Evolutionary conservation across 2,888 invertebrate genomes (phyloP).

Genomic region (Meandrusa payeni): DNA sequence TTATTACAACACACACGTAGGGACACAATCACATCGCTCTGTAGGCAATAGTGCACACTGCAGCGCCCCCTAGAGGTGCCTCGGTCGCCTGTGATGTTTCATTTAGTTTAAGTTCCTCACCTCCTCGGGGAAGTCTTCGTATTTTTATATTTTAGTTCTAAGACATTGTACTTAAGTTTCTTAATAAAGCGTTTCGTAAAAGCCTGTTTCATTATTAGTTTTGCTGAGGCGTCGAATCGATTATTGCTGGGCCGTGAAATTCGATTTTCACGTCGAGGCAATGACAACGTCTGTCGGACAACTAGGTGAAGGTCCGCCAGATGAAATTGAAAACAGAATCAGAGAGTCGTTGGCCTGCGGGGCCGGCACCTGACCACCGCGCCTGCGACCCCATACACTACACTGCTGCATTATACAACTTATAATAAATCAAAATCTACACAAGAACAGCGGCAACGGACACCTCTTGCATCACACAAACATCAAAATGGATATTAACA

Average conservation of each 20-base stretch:
- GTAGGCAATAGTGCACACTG: conserved; percentile 10
- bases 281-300: conserved; percentile 44
- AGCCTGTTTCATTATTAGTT: conserved; percentile 58
- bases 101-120: conserved; percentile 46
- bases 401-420: no score
- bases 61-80: conserved; percentile 1
- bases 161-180: conserved; percentile 64
- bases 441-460: no score
- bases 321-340: conserved; percentile 49
- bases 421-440: no score
- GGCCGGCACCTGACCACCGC: neutral
- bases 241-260: conserved; percentile 58
- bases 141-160: conserved; percentile 69
- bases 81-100: conserved; percentile 48
- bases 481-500: no score
- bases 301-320: conserved; percentile 67
- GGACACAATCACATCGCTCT: conserved; percentile 21
- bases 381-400: no score
- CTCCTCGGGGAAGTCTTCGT: conserved; percentile 44
- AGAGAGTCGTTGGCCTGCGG: conserved; percentile 26
- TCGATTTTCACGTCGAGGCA: conserved; percentile 45
- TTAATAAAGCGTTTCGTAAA: conserved; percentile 74
- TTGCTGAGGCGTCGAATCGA: conserved; percentile 44
- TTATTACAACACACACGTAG: conserved; percentile 45
- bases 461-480: no score